Evolutionary conservation across 1,140 invertebrate species (phyloP).

Genomic region (Cyclina sinensis): DNA sequence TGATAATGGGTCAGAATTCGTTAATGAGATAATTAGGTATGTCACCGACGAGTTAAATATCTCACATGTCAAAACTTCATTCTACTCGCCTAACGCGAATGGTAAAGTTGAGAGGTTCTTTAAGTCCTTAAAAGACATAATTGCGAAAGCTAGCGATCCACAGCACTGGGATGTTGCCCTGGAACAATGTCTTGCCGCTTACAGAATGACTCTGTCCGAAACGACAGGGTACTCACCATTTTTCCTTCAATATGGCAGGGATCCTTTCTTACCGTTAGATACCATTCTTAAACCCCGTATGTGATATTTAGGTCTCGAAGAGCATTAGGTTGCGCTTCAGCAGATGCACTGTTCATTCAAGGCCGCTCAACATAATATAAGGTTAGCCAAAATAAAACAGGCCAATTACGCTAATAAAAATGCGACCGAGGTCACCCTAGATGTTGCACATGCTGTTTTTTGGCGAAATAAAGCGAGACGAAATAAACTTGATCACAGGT

Average conservation of each 20-base stretch:
- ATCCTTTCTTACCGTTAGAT: neutral
- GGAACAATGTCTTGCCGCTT: neutral
- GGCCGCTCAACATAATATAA: slow-evolving; percentile 8
- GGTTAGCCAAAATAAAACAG: slow-evolving; percentile 3
- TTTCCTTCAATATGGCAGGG: slow-evolving; percentile 19
- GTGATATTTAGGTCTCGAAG: slow-evolving; percentile 1
- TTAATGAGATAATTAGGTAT: neutral
- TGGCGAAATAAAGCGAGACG: slow-evolving; percentile 26
- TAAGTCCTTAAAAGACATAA: neutral
- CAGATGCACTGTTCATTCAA: too few species aligned
- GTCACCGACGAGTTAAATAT: neutral
- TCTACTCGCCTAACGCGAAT: slow-evolving; percentile 15
- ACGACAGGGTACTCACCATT: neutral
- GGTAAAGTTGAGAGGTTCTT: neutral
- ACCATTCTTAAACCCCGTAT: neutral
- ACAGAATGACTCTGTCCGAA: neutral
- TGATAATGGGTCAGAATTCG: slow-evolving; percentile 24
- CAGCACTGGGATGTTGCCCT: neutral
- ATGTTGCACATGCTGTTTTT: slow-evolving; percentile 1
- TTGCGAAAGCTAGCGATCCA: neutral
- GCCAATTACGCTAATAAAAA: slow-evolving; percentile 15
- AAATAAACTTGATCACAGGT: slow-evolving; percentile 19
- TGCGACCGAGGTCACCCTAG: neutral
- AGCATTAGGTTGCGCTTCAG: neutral
- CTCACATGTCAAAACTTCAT: neutral